Base-by-base conservation (phyloP, 1,140 invertebrate species). In the Odontomachus brunneus region DNA sequence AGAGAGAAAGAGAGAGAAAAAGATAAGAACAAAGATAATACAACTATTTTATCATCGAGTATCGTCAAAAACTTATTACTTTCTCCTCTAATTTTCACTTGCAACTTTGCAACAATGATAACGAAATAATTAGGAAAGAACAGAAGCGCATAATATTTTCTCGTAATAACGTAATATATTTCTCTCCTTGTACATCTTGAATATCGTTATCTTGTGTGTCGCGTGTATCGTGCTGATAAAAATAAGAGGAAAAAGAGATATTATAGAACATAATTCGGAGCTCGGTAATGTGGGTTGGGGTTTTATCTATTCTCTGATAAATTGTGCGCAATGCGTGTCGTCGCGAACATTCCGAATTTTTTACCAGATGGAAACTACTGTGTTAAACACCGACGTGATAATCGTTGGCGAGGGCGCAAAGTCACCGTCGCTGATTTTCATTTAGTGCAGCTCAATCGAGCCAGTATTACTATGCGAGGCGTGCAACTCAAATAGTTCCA, bases 401-500 rank as follows among this genome's bases (percentile, higher is more conserved):
- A 75, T 75, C 17, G 38, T 62, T n/a, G 22, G 12, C n/a, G 24
- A 84, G 29, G 22, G 0, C 19, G 9, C 3, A 24, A 14, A 12
- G 19, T 48, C 60, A 15, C 15, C 3, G 4, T 69, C 29, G 12
- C 9, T 63, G 49, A 71, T 57, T 75, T 81, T 86, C 48, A 29
- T 51, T 86, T 86, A 73, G 51, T 24, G 14, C 51, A 38, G 44
- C 24, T 85, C 57, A 72, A 85, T 85, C 57, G 63, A 71, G 53
- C 72, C 71, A 86, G 83, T 86, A 86, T 86, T 86, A 86, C 55
- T 63, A 38, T 14, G 49, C 38, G 12, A 60, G 29, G 15, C 19
- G 2, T 59, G 60, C 17, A 55, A 44, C 38, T 44, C 38, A 44
- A 44, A 11, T 44, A 69, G 26, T 57, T 74, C 38, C 33, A 66